phyloP scores from a whole-genome alignment of 2,113 vertebrate genomes.

The Orcinus orca region DNA sequence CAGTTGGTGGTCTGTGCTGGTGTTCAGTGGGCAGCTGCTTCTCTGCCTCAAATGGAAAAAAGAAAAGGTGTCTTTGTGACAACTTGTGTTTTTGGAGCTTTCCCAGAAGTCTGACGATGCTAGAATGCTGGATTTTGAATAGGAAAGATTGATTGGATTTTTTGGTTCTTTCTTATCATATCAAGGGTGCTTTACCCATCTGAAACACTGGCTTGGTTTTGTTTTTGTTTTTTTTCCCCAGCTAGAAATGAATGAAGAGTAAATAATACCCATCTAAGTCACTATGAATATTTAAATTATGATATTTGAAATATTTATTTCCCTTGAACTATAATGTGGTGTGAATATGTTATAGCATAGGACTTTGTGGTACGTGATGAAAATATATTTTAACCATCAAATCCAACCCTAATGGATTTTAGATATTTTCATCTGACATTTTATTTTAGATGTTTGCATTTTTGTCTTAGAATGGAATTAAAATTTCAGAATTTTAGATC shows the following conservation, averaged over 20 bases:
- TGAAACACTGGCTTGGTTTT: background rate
- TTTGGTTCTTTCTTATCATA: background rate
- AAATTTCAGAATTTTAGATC: background rate
- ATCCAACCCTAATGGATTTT: background rate
- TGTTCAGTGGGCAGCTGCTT: background rate
- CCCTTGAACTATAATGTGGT: background rate
- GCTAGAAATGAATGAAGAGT: background rate
- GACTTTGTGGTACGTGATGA: background rate
- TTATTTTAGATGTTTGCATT: background rate
- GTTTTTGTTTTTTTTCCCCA: background rate
- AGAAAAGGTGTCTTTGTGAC: background rate
- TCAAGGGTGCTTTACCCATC: background rate
- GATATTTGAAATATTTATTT: background rate
- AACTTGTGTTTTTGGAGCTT: background rate
- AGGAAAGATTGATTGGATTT: background rate
- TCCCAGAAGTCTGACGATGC: background rate
- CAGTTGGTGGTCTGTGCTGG: background rate
- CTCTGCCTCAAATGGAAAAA: background rate
- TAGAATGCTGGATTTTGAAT: background rate
- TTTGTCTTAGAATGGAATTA: background rate
- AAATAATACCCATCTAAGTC: background rate
- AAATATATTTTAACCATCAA: background rate
- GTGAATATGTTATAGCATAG: background rate
- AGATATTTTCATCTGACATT: background rate
- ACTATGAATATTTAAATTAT: slow-evolving; percentile 7